Conservation (phyloP, 2,797 vertebrate genomes). For the Prunella strophiata region DNA sequence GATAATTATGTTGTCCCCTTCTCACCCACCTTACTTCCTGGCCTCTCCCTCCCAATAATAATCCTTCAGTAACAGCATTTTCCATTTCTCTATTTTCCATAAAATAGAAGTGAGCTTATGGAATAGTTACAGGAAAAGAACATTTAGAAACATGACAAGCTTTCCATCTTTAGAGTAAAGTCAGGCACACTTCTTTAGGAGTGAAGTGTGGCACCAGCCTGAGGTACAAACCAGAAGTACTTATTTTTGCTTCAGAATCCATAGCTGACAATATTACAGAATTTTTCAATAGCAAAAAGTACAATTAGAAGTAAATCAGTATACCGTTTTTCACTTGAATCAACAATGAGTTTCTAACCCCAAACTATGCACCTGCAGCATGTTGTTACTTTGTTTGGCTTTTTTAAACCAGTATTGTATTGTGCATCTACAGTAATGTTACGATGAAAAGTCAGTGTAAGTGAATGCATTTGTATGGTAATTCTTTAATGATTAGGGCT, state of each 20-base stretch:
- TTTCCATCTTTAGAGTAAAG: background rate
- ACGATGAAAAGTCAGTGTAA: background rate
- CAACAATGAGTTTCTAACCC: background rate
- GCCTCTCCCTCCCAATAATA: background rate
- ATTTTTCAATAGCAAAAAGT: background rate
- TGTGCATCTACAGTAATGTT: background rate
- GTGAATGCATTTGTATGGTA: background rate
- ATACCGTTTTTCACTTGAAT: background rate
- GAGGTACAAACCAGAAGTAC: background rate
- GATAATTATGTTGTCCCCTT: background rate
- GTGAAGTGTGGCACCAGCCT: background rate
- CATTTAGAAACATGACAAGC: background rate
- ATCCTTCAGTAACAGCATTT: background rate
- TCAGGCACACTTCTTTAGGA: background rate
- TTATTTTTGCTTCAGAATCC: background rate
- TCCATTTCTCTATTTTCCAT: background rate
- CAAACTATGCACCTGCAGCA: background rate
- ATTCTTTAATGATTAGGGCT: background rate
- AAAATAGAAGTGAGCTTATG: background rate
- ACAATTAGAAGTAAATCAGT: background rate
- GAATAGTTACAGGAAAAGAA: background rate
- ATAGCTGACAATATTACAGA: background rate
- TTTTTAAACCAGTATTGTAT: background rate
- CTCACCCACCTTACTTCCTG: background rate
- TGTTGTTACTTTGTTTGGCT: background rate